phyloP scores from a whole-genome alignment of 2,888 invertebrate genomes.

The Coecobrya sp. region DNA sequence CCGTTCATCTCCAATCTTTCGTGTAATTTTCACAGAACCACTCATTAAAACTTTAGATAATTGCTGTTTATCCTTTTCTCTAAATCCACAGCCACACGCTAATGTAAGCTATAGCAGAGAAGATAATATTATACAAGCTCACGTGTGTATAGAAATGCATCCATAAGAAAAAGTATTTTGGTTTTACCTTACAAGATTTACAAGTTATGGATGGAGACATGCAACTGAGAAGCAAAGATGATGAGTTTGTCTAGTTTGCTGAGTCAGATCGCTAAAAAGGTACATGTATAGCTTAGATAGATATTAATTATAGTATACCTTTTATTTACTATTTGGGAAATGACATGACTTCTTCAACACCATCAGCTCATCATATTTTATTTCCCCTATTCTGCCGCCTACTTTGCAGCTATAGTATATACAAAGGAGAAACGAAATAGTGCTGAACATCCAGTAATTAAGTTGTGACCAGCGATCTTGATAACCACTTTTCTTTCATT shows the following conservation, averaged over 20 bases:
- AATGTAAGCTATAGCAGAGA: not conserved
- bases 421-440: not conserved
- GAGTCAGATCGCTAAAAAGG: not conserved
- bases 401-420: constrained; percentile 3
- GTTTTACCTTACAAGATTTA: not conserved
- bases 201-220: constrained; percentile 9
- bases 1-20: constrained; percentile 70
- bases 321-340: constrained; percentile 50
- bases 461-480: constrained; percentile 73
- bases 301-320: not conserved
- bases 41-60: constrained; percentile 75
- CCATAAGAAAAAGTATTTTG: constrained; percentile 5
- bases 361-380: constrained; percentile 38
- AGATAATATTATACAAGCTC: not conserved
- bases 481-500: constrained; percentile 67
- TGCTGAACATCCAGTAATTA: constrained; percentile 61
- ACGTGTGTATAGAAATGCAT: not conserved
- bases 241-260: not conserved
- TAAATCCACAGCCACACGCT: constrained; percentile 53
- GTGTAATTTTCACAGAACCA: constrained; percentile 70
- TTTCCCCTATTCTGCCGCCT: not conserved
- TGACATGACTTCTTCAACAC: constrained; percentile 50
- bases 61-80: constrained; percentile 68
- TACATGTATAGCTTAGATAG: not conserved
- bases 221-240: not conserved